Evolutionary conservation across 2,888 invertebrate genomes (phyloP).

Genomic region (Hofmannophila pseudospretella): DNA sequence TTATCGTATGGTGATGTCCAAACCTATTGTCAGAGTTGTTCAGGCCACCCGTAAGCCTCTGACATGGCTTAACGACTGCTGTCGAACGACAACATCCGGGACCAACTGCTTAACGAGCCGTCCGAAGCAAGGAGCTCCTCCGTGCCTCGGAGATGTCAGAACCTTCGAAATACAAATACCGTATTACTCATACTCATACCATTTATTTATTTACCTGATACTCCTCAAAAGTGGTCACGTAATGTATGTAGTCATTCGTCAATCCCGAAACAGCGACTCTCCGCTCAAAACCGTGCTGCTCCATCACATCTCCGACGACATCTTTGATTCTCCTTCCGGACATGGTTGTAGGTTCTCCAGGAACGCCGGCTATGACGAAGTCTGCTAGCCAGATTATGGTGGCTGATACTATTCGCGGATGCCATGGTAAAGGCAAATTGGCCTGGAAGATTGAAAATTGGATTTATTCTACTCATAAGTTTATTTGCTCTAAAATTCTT

Average conservation of each 20-base stretch:
- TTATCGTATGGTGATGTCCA: too few relatives aligned
- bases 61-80: too few relatives aligned
- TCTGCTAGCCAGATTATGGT: constrained; percentile 85
- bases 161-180: too few relatives aligned
- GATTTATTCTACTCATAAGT: too few relatives aligned
- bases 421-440: constrained; percentile 86
- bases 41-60: too few relatives aligned
- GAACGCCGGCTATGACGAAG: constrained; percentile 83
- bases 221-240: constrained; percentile 89
- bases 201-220: constrained; percentile 76
- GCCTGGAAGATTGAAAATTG: constrained; percentile 48
- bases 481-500: too few relatives aligned
- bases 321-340: constrained; percentile 82
- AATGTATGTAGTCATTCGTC: constrained; percentile 89
- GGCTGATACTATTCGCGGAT: constrained; percentile 84
- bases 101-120: too few relatives aligned
- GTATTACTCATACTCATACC: too few relatives aligned
- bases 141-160: too few relatives aligned
- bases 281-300: constrained; percentile 46
- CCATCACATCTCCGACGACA: constrained; percentile 57
- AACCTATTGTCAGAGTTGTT: too few relatives aligned
- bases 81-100: too few relatives aligned
- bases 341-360: constrained; percentile 94
- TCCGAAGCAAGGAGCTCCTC: too few relatives aligned
- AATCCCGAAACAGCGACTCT: constrained; percentile 85